Evolutionary conservation across 2,888 invertebrate genomes (phyloP).

Genomic region (Lasioglossum zephyrum): DNA sequence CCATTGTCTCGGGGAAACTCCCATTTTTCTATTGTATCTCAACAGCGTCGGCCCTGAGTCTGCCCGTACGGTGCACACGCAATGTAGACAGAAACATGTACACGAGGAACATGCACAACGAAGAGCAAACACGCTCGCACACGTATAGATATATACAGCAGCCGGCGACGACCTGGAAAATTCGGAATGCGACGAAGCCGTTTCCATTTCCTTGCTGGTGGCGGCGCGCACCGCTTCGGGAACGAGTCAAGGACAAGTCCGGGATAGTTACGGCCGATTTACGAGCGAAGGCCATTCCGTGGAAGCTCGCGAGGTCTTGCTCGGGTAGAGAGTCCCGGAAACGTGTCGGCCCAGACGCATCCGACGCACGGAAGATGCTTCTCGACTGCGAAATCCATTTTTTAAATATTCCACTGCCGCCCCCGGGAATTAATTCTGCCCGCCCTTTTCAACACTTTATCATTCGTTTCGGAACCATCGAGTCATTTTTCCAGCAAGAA

Average conservation of each 20-base stretch:
- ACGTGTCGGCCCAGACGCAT: background rate
- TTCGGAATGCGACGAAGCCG: constrained; percentile 34
- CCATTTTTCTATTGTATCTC: constrained; percentile 60
- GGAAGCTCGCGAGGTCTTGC: constrained; percentile 14
- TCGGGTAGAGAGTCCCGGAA: constrained; percentile 3
- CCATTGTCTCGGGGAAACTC: constrained; percentile 64
- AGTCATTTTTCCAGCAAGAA: background rate
- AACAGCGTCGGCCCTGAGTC: constrained; percentile 41
- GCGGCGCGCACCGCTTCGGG: background rate
- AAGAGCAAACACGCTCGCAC: background rate
- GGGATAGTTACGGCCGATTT: constrained; percentile 5
- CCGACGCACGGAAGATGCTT: background rate
- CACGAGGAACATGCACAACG: background rate
- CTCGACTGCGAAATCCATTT: background rate
- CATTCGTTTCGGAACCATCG: no score
- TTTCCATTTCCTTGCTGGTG: constrained; percentile 39
- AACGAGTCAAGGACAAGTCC: constrained; percentile 8
- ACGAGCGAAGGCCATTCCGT: constrained; percentile 31
- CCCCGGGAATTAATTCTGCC: background rate
- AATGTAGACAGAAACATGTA: background rate
- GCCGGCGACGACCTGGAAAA: constrained; percentile 44
- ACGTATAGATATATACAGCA: background rate
- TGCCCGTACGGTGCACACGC: constrained; percentile 8
- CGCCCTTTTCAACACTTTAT: no score
- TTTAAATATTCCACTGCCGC: background rate